Evolutionary conservation across 2,888 invertebrate species (phyloP).

Genomic region (Apodemia zela): DNA sequence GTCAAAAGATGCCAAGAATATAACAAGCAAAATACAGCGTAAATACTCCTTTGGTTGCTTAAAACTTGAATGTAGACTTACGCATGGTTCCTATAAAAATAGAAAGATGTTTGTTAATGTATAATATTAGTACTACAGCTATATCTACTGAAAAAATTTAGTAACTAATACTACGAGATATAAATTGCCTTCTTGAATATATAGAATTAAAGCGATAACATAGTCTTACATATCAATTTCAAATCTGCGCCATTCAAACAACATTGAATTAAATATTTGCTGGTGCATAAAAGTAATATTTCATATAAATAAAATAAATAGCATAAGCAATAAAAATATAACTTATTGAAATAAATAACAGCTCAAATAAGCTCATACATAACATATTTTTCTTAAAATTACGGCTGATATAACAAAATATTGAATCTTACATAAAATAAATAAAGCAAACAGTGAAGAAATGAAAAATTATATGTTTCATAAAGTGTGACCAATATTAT

Average conservation of each 20-base stretch:
- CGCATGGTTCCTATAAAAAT: constrained; percentile 81
- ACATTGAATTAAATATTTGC: constrained; percentile 3
- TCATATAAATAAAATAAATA: constrained; percentile 10
- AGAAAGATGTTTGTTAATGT: constrained; percentile 44
- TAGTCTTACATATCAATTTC: background rate
- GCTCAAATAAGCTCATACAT: background rate
- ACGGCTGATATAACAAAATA: too few relatives aligned
- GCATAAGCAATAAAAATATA: constrained; percentile 9
- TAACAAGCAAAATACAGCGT: constrained; percentile 67
- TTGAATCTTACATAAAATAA: too few relatives aligned
- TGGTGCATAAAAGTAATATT: background rate
- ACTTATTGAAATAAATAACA: background rate
- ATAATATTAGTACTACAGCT: constrained; percentile 30
- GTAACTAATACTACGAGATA: constrained; percentile 2
- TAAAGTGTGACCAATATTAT: too few relatives aligned
- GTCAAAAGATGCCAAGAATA: constrained; percentile 47
- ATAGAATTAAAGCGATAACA: background rate
- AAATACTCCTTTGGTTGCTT: constrained; percentile 50
- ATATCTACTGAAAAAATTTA: constrained; percentile 19
- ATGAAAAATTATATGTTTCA: too few relatives aligned
- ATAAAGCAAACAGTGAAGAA: too few relatives aligned
- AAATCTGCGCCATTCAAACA: background rate
- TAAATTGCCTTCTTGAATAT: background rate
- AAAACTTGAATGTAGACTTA: constrained; percentile 67
- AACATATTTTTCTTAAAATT: background rate